Evolutionary conservation across 2,888 invertebrate genomes (phyloP).

Genomic region (Eupithecia pulchellata): DNA sequence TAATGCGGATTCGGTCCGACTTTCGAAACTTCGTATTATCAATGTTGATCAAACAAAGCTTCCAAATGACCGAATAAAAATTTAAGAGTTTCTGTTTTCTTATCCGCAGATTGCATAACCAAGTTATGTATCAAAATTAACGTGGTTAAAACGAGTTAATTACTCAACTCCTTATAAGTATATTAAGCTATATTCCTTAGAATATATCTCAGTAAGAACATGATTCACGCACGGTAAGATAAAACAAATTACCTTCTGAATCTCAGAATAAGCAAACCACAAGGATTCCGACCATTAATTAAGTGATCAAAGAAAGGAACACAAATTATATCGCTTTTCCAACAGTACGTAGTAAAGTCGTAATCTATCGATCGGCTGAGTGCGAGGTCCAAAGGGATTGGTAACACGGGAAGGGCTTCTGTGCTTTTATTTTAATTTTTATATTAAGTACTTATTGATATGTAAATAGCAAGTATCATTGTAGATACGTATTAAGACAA

Average conservation of each 20-base stretch:
- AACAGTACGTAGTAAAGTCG: conserved; percentile 23
- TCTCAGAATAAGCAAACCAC: conserved; percentile 8
- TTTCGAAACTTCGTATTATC: no score
- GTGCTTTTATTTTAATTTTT: no score
- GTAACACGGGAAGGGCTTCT: conserved; percentile 1
- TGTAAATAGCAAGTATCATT: no score
- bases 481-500: no score
- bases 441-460: no score
- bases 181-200: no score
- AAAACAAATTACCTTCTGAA: background rate
- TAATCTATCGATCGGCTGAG: conserved; percentile 30
- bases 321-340: conserved; percentile 24
- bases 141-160: background rate
- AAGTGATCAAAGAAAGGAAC: conserved; percentile 27
- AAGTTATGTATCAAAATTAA: background rate
- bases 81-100: no score
- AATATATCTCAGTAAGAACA: background rate
- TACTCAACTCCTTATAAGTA: no score
- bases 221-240: background rate
- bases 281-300: conserved; percentile 29
- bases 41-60: no score
- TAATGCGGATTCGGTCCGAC: no score
- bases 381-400: conserved; percentile 7
- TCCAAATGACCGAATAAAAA: no score
- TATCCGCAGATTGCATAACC: no score